Evolutionary conservation across 2,797 vertebrate species (phyloP).

Genomic region (Bradypodion pumilum): DNA sequence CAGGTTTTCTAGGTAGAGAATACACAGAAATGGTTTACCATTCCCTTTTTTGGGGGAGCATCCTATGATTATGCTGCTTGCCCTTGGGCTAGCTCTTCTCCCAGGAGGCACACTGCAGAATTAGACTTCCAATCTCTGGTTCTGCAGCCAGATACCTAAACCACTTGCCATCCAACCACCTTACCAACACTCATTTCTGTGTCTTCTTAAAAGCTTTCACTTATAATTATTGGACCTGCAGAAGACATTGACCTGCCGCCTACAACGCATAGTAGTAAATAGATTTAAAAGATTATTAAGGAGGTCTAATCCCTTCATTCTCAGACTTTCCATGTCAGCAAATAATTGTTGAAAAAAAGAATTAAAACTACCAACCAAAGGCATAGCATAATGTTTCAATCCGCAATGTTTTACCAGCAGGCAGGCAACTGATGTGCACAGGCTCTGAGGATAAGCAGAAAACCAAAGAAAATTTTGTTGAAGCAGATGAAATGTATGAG

Average conservation of each 20-base stretch:
- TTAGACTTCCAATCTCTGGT: too few relatives aligned
- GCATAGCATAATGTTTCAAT: not conserved
- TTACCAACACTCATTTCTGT: constrained; percentile 32
- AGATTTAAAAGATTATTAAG: constrained; percentile 20
- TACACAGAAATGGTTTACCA: too few relatives aligned
- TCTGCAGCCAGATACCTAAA: too few relatives aligned
- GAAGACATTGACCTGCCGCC: constrained; percentile 27
- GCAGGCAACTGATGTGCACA: not conserved
- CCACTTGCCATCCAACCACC: too few relatives aligned
- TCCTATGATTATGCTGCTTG: too few relatives aligned
- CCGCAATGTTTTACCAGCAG: not conserved
- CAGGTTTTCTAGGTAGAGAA: too few relatives aligned
- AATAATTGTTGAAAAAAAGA: constrained; percentile 2
- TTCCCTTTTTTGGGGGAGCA: too few relatives aligned
- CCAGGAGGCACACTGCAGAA: too few relatives aligned
- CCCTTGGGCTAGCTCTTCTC: too few relatives aligned
- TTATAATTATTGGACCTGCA: constrained; percentile 19
- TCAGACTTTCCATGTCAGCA: constrained; percentile 7
- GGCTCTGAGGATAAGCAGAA: not conserved
- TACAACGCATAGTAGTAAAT: constrained; percentile 6
- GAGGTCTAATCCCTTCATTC: constrained; percentile 17
- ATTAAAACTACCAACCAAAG: not conserved
- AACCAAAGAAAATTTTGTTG: not conserved
- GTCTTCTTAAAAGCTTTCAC: constrained; percentile 42
- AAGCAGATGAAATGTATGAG: not conserved